Evolutionary conservation across 2,797 vertebrate species (phyloP).

Genomic region (Petrocephalus schoutedeni): DNA sequence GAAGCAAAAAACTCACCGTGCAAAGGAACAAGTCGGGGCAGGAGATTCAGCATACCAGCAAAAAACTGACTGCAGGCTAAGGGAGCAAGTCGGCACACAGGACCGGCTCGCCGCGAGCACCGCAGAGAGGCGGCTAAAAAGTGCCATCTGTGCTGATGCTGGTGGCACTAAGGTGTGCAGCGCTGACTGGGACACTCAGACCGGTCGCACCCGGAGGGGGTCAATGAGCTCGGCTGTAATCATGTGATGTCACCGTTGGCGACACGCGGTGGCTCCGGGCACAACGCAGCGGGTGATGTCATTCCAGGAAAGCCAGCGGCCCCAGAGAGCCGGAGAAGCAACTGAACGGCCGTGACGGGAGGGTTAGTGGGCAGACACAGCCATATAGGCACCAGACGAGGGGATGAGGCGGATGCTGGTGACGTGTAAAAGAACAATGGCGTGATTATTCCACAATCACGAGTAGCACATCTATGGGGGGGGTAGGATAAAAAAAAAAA

Average conservation of each 20-base stretch:
- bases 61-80: neutral
- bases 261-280: neutral
- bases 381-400: neutral
- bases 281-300: slow-evolving; percentile 6
- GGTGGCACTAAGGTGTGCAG: neutral
- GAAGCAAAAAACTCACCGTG: neutral
- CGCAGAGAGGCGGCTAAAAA: neutral
- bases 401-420: neutral
- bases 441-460: neutral
- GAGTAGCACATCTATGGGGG: neutral
- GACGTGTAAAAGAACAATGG: slow-evolving; percentile 6
- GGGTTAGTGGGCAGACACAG: neutral
- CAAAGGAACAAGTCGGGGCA: slow-evolving; percentile 16
- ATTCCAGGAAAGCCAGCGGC: neutral
- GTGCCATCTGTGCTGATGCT: neutral
- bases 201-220: neutral
- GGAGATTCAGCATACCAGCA: slow-evolving; percentile 17
- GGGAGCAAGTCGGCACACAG: slow-evolving; percentile 12
- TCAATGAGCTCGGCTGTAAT: neutral
- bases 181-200: neutral
- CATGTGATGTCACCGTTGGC: neutral
- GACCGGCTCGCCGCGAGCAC: neutral
- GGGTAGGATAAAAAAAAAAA: neutral
- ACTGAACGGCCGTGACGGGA: neutral
- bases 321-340: neutral